Conservation (phyloP, 2,888 invertebrate genomes). For the Noctua comes region DNA sequence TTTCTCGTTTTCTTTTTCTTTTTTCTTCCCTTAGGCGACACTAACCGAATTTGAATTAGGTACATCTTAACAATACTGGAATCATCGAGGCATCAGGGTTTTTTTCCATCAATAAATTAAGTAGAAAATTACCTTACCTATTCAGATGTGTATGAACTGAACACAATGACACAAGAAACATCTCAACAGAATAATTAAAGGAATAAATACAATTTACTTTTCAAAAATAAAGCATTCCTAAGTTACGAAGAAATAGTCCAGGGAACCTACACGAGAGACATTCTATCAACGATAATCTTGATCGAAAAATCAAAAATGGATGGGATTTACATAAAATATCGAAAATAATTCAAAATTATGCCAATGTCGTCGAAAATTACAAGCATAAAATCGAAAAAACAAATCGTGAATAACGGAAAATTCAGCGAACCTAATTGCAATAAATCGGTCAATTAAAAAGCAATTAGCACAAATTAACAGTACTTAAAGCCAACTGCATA, state of each 20-base stretch:
- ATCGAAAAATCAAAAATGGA: neutral
- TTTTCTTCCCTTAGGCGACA: neutral
- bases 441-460: neutral
- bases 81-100: neutral
- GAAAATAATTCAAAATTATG: neutral
- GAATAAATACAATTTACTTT: neutral
- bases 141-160: neutral
- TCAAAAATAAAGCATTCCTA: neutral
- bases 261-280: neutral
- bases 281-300: neutral
- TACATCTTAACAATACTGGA: neutral
- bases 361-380: neutral
- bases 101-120: neutral
- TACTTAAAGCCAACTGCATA: conserved; percentile 25
- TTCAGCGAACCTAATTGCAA: neutral
- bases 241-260: neutral
- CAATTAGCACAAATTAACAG: conserved; percentile 14
- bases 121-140: neutral
- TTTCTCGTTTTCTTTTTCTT: neutral
- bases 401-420: neutral
- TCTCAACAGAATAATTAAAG: neutral
- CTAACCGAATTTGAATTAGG: neutral
- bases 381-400: neutral
- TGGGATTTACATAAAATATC: neutral
- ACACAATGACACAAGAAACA: neutral